These are phyloP conservation scores for Myiagra hebetior DNA, from an alignment of 2,113 vertebrate species.

Conservation along the genomic window DNA sequence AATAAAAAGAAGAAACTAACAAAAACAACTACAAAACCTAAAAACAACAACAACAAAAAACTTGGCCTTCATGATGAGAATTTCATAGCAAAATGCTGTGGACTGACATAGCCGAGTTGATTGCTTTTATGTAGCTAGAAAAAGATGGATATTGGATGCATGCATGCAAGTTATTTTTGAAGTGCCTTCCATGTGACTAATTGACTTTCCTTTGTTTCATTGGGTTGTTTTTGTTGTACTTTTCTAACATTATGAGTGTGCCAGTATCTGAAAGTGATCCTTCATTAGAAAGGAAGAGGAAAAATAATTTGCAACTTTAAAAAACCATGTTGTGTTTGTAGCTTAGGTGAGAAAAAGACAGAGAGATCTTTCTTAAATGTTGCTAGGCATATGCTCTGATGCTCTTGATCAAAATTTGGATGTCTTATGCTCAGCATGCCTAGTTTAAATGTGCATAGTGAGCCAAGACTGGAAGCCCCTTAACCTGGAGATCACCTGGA, in stretches of 20 bases:
- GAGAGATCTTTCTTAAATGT: not conserved
- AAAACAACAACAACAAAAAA: too few species aligned
- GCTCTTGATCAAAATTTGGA: not conserved
- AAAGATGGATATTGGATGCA: not conserved
- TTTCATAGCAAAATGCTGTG: not conserved
- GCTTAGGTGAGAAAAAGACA: not conserved
- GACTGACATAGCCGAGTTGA: not conserved
- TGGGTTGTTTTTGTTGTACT: not conserved
- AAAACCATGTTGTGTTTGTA: not conserved
- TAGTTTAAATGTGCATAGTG: not conserved
- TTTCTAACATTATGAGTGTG: not conserved
- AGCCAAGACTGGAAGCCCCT: not conserved
- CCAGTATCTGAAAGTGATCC: not conserved
- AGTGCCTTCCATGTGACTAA: not conserved
- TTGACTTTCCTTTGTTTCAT: not conserved
- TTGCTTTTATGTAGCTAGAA: constrained; percentile 2
- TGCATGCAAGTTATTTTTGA: not conserved
- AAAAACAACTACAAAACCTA: too few species aligned
- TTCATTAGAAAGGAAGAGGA: not conserved
- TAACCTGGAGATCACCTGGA: not conserved
- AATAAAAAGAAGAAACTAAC: too few species aligned
- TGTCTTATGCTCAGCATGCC: not conserved
- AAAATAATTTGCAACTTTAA: not conserved
- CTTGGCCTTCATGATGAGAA: not conserved
- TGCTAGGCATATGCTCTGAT: not conserved